Base-by-base conservation (phyloP, 2,888 invertebrate species). In the Calephelis perditalis region DNA sequence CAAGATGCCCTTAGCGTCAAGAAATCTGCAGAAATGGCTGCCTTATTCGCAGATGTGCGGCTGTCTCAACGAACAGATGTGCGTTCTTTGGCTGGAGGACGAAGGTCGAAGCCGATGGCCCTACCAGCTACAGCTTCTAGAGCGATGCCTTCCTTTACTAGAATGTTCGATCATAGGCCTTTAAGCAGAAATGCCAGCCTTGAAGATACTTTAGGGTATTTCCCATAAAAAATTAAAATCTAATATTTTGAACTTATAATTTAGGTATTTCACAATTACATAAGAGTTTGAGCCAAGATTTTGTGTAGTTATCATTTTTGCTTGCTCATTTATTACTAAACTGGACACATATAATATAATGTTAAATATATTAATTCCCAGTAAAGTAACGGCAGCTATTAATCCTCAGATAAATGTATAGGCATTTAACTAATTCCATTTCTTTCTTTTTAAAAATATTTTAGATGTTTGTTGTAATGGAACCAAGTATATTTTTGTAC, bases 1-100 rank as follows among this genome's bases (percentile, higher is more conserved):
- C 91, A 92, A 58, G 96, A 96, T 71, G 96, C 96, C 0, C 84
- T 96, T 0, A 96, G 96, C 60, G 96, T 96, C 40, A 97, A 97
- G 81, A 97, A 97, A 78, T 95, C 96, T 3, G 96, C 96, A 0
- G 97, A 97, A 80, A 96, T 97, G 72, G 97, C 96, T 0, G 97
- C 96, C 0, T 86, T 97, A 40, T 97, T 97, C 78, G 95, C 95
- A 0, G 95, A 96, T 74, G 93, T 94, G 55, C 93, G 94, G 46
- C 87, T 94, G 0, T 94, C 93, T 37, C 94, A 94, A 80, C 92
- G 94, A 11, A 94, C 94, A 0, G 94, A 94, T 76, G 93, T 94
- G 60, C 80, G 90, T 3, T 76, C 86, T 0, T 71, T 89, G 11
- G 73, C 73, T 44, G 85, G 68, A 37, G 84, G 75, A 70, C 81